Evolutionary conservation across 1,140 invertebrate genomes (phyloP), one percentile per base, ranked within the genome.

Genomic region (Drosophila auraria): DNA sequence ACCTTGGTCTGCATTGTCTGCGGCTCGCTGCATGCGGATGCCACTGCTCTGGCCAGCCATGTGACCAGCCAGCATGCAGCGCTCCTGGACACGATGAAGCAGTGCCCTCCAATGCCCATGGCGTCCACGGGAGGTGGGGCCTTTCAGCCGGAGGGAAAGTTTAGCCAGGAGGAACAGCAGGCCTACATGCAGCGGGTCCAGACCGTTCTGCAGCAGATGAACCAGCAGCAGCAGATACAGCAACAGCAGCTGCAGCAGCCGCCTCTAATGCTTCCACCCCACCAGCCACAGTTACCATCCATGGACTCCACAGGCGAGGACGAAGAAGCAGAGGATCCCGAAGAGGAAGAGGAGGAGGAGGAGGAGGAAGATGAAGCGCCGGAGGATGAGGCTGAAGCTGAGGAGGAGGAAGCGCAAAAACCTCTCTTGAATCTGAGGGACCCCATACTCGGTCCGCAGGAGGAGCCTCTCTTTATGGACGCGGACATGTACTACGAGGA

Each of bases 1-100:
- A 92, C 80, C 2, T 51, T 93, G 11, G 73, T 91, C 0, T 93
- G 92, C 59, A 92, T 93, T 42, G 91, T 93, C 7, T 93, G 92
- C 30, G 91, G 92, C 11, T 75, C 76, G 0, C 33, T 92, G 51
- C 91, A 92, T 62, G 78, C 81, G n/a, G 82, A 93, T 65, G 80
- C 87, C n/a, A 82, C 74, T 3, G 84, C 89, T 0, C 63, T 93
- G 66, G 86, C 87, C 0, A n/a, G 66, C 27, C 92, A 93, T 64
- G 92, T 93, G 25, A 89, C 87, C 20, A 82, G 81, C 14, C 74
- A 87, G 50, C 92, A 93, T 71, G 75, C 89, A 0, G 86, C 86
- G 5, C 65, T 93, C 15, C 58, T 93, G 45, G 77, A 92, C 36
- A 87, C 81, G 23, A 91, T 92, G 69, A 80, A 87, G 49, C 76